Base-by-base conservation (phyloP, 1,140 invertebrate species). In the Lasioglossum baleicum region DNA sequence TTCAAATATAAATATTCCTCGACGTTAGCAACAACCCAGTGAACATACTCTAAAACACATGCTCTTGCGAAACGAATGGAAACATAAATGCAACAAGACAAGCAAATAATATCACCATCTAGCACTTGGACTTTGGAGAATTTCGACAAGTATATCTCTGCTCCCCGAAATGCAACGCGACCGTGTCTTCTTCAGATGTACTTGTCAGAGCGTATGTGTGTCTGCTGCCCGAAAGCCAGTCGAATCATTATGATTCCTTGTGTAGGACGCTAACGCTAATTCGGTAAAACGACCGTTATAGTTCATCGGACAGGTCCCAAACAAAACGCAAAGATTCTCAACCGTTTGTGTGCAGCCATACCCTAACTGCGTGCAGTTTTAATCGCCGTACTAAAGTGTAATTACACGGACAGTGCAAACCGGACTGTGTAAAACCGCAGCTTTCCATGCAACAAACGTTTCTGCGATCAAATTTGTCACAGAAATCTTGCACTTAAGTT, bases 51-150 rank as follows among this genome's bases (percentile, higher is more conserved):
- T 89, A 89, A 86, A 35, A 82, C 75, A 74, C 89, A 90, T 90
- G 89, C 89, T 84, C 72, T 88, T 89, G 89, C 88, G 75, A 90
- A 88, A 88, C 77, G 70, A 85, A 89, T 82, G 75, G 83, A 87
- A 35, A 88, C 78, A 87, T 71, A 73, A 88, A 88, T 83, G 80
- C 83, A 88, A 89, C 72, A 88, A 78, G 65, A 81, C 73, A 89
- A 89, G 88, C 88, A 88, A 88, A 88, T 87, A 84, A 85, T 83
- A 85, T 61, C 75, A 72, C 31, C 80, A 86, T 66, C 35, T 85
- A 77, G 73, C 81, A 83, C n/a, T 66, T 80, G 72, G 48, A 77
- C 58, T 75, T 48, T 82, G 40, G n/a, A 44, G 26, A 79, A 10
- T 86, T 76, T 73, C 22, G 42, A 53, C 48, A 69, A 35, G 72